Percentiles rank a stretch among this genome's conserved stretches.
These are phyloP conservation scores for Platyrinchus mystaceus DNA, from an alignment of 2,797 vertebrate species.

Conservation along the genomic window DNA sequence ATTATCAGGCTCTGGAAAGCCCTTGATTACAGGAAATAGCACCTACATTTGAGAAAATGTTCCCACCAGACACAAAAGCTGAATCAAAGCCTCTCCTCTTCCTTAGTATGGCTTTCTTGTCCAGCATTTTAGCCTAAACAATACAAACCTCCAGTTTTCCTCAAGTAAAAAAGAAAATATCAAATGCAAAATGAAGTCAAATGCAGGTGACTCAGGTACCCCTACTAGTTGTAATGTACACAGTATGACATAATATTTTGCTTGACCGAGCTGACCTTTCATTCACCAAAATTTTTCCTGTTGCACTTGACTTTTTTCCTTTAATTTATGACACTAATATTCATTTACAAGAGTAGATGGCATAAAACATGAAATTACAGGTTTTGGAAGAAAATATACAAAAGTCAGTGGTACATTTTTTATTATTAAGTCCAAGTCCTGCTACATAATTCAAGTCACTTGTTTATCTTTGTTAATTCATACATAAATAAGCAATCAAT, in stretches of 20 bases:
- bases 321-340: not conserved
- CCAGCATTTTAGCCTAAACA: constrained; percentile 36
- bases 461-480: not conserved
- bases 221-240: not conserved
- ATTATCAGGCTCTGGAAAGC: constrained; percentile 67
- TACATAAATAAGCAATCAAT: not conserved
- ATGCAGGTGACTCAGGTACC: not conserved
- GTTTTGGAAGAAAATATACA: not conserved
- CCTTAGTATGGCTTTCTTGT: constrained; percentile 11
- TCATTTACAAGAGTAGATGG: not conserved
- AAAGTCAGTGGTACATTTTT: not conserved
- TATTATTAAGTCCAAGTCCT: not conserved
- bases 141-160: not conserved
- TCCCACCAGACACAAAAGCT: constrained; percentile 65
- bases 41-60: constrained; percentile 69
- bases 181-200: not conserved
- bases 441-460: not conserved
- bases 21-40: constrained; percentile 74
- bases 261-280: not conserved
- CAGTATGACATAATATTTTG: not conserved
- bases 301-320: not conserved
- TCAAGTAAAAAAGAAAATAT: not conserved
- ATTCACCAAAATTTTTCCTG: not conserved
- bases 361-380: not conserved
- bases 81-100: constrained; percentile 51